These are phyloP conservation scores for Camelus dromedarius DNA, from an alignment of 2,113 vertebrate species.

Conservation along the genomic window DNA sequence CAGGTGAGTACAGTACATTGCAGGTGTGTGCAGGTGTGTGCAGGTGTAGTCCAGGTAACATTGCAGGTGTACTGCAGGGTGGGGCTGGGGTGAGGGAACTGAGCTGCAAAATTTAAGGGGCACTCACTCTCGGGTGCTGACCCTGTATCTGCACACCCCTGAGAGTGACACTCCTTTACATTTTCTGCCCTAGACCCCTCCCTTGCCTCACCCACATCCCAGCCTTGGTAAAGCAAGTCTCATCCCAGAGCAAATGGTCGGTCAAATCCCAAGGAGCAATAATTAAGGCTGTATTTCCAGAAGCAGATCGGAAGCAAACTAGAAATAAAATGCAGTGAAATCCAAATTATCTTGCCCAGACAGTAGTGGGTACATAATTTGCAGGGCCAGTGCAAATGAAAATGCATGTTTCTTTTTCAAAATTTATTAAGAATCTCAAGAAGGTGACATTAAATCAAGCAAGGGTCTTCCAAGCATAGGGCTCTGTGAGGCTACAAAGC, in stretches of 20 bases:
- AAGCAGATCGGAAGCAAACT: not conserved
- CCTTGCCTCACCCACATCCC: not conserved
- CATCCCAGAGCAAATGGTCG: not conserved
- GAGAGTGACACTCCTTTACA: not conserved
- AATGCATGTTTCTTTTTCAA: not conserved
- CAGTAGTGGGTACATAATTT: not conserved
- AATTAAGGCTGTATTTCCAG: not conserved
- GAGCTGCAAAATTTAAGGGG: not conserved
- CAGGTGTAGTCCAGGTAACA: not conserved
- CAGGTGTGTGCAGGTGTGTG: not conserved
- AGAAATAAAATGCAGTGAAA: not conserved
- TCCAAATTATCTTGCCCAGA: not conserved
- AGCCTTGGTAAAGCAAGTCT: not conserved
- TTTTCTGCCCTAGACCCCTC: not conserved
- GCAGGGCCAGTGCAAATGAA: not conserved
- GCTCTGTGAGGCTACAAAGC: not conserved
- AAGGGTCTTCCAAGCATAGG: not conserved
- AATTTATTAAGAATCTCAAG: not conserved
- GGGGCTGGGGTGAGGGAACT: not conserved
- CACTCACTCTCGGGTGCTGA: not conserved
- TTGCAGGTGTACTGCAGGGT: accelerated
- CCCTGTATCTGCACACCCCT: not conserved
- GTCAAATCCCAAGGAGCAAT: not conserved
- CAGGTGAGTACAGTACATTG: not conserved
- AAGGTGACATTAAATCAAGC: not conserved